Base-by-base conservation (phyloP, 2,113 vertebrate species). In the Petromus typicus region DNA sequence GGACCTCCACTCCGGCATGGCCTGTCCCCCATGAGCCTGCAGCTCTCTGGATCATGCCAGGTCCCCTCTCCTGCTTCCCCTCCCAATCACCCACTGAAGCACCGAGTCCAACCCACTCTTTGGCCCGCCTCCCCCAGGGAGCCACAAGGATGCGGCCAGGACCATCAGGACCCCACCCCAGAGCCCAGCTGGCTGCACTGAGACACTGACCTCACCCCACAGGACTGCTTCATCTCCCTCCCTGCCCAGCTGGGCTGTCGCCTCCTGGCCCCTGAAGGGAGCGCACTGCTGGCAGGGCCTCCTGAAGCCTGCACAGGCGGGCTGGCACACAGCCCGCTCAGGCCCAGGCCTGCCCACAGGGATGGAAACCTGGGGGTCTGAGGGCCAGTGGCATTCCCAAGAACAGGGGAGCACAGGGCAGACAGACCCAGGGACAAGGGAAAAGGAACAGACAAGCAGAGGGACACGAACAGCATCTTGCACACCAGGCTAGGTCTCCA, bases 101-200 rank as follows among this genome's bases (percentile, higher is more conserved):
- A 30, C 3, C 14, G 5, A 0, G 5, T 9, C 45, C 61, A 76
- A 34, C 34, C 27, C 22, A 32, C 57, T 10, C 40, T 43, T 43
- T 3, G 10, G 63, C 25, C 30, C n/a, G 13, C 30, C 64, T 96
- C 89, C 82, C 89, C 71, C 63, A 76, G 78, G 89, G 96, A 96
- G 95, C 64, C 78, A 82, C 32, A 40, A 16, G 14, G 61, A 87
- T 27, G 8, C 48, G 18, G 17, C 66, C 17, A 5, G 56, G 56
- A 57, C 37, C 69, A 27, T 37, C 25, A 23, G 40, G 37, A 76
- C 67, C 23, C 34, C 22, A 0, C 75, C 25, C 34, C 43, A 30
- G 5, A 2, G 78, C 64, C 30, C 25, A 34, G 64, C 27, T 2
- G n/a, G 27, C 20, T 45, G 5, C 17, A 43, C 37, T 11, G 0